These are phyloP conservation scores for Hemiprocne comata DNA, from an alignment of 2,113 vertebrate species.

Conservation along the genomic window DNA sequence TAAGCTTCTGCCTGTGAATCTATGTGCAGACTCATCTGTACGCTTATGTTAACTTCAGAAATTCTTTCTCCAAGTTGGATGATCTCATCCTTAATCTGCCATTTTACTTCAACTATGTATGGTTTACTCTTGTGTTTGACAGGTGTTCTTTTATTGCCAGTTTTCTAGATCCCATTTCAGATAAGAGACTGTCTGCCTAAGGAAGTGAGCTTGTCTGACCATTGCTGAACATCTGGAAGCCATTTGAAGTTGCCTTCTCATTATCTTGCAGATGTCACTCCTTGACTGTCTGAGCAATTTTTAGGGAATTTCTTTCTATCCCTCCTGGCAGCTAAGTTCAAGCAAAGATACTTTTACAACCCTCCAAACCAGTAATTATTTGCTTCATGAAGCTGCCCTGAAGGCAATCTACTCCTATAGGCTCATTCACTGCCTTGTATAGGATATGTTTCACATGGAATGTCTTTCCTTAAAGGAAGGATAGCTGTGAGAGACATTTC, in stretches of 20 bases:
- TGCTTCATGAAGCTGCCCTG: neutral
- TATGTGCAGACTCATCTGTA: neutral
- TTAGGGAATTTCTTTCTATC: neutral
- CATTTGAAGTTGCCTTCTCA: neutral
- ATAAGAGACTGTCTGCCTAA: neutral
- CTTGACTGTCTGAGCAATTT: neutral
- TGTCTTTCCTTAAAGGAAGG: neutral
- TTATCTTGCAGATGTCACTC: neutral
- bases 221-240: neutral
- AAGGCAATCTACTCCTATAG: neutral
- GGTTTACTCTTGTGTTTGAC: neutral
- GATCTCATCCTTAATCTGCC: neutral
- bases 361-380: neutral
- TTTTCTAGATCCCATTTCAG: neutral
- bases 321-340: neutral
- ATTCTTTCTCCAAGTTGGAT: neutral
- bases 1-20: neutral
- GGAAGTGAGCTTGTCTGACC: neutral
- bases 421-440: neutral
- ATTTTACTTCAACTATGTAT: neutral
- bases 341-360: neutral
- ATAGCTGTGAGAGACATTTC: neutral
- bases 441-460: neutral
- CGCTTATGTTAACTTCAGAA: neutral
- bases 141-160: neutral